Percentiles rank a stretch among this genome's conserved stretches.
These are phyloP conservation scores for Acromyrmex echinatior DNA, from an alignment of 1,140 invertebrate genomes.

Conservation along the genomic window DNA sequence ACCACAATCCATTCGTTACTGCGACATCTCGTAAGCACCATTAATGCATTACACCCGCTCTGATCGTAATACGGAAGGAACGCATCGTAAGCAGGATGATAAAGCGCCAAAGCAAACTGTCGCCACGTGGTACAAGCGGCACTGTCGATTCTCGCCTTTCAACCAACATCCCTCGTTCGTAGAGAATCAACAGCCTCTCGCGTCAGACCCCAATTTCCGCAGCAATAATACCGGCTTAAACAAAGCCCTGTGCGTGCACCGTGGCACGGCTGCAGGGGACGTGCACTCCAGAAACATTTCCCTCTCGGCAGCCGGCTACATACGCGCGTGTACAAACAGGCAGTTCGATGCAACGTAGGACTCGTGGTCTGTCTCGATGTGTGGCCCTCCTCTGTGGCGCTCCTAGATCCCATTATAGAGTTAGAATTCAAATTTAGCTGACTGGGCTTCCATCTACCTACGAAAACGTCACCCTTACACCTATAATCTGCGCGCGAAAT, in stretches of 20 bases:
- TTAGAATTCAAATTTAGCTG: constrained; percentile 42
- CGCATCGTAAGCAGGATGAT: constrained; percentile 59
- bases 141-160: constrained; percentile 59
- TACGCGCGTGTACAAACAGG: constrained; percentile 53
- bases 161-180: constrained; percentile 28
- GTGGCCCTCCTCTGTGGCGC: not conserved
- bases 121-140: constrained; percentile 40
- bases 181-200: constrained; percentile 53
- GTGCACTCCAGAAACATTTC: constrained; percentile 53
- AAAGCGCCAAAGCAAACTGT: constrained; percentile 45
- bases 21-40: constrained; percentile 41
- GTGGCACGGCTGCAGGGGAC: constrained; percentile 53
- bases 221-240: constrained; percentile 68
- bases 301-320: constrained; percentile 34
- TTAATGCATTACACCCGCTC: constrained; percentile 44
- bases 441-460: constrained; percentile 17
- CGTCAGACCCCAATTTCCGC: constrained; percentile 68
- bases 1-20: constrained; percentile 35
- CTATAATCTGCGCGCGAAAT: constrained; percentile 51
- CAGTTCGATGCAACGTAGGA: constrained; percentile 50
- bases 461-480: constrained; percentile 35
- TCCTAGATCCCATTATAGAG: constrained; percentile 28
- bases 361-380: constrained; percentile 7
- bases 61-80: constrained; percentile 54
- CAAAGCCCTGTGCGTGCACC: constrained; percentile 58